Base-by-base conservation (phyloP, 1,140 invertebrate genomes). In the Macrobrachium nipponense region DNA sequence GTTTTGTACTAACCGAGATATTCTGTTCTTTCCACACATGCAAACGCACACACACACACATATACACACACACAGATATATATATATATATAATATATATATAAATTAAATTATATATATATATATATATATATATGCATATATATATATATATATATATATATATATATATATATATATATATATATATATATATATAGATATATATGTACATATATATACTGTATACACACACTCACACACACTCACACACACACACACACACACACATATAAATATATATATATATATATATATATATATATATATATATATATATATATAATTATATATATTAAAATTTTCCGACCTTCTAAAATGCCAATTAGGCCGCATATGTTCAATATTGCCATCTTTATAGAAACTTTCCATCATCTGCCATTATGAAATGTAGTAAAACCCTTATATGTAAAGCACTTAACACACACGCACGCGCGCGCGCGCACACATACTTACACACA, bases 111-210 rank as follows among this genome's bases (percentile, higher is more conserved):
- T 2, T 23, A 20, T 70, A 70, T 23, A 70, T 70, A 70, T 3
- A 70, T 70, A 70, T 23, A 70, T 70, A 70, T 70, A 70, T 23
- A 70, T 70, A 70, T 23, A 70, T 23, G 20, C 20, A 70, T 23
- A 70, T 70, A 70, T 23, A 20, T 70, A 27, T 23, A 70, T 70
- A 70, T 23, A 70, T 70, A 70, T 23, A 70, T 70, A 70, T 27
- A 70, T 70, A 70, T 27, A 70, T 70, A 70, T 70, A 70, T 70
- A 23, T 70, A 70, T 70, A 70, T 70, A 20, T 20, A 70, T 27
- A 70, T 27, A 70, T 20, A 70, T 70, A 70, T 70, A 23, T 70
- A 20, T 70, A 27, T 70, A 20, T 70, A 70, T 70, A 23, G 17
- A 70, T 70, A 70, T 23, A 20, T 23, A 7, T 23, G 36, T 23